Evolutionary conservation across 2,797 vertebrate species (phyloP), one percentile per base, ranked within the genome.

Genomic region (Galaxias olidus): DNA sequence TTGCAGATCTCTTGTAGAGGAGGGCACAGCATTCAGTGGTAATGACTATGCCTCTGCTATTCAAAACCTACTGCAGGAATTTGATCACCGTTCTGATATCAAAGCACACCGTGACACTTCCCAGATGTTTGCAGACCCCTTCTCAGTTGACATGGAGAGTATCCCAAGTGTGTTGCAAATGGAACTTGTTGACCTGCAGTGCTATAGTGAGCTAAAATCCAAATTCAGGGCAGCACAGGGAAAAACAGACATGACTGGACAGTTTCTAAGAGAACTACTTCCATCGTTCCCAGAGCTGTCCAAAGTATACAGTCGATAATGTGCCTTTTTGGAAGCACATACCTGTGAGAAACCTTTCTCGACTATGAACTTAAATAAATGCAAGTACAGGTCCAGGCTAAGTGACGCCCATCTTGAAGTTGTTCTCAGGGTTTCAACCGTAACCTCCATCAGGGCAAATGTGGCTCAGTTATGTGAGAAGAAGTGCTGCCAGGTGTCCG

Each of bases 211-310:
- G 1, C 57, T 64, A 1, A 72, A 63, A 57, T 43, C 12, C n/a
- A 61, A 67, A 45, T 72, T 67, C 47, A 69, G 63, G 14, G 43
- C 58, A 46, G 59, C 55, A 41, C 59, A 42, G 43, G 68, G 67
- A 66, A 74, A 67, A 66, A 17, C 53, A 68, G 67, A 76, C 17
- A 69, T 56, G 64, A 63, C 15, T 45, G 61, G 60, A n/a, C 19
- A 59, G 19, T 73, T 56, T 70, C 43, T 78, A 57, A 70, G 55
- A 75, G 47, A 76, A 51, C 30, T 75, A 42, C 13, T 40, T 11
- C 44, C 72, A 20, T 52, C 53, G 44, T 65, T 58, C 10, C 44
- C 49, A 61, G 51, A 53, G 54, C 44, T 57, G 64, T 50, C 54
- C 8, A 57, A 48, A 50, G 43, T 57, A 1, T 66, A 59, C 47